These are phyloP conservation scores for Drosophila meridionalis DNA, from an alignment of 2,888 invertebrate species.

Conservation along the genomic window DNA sequence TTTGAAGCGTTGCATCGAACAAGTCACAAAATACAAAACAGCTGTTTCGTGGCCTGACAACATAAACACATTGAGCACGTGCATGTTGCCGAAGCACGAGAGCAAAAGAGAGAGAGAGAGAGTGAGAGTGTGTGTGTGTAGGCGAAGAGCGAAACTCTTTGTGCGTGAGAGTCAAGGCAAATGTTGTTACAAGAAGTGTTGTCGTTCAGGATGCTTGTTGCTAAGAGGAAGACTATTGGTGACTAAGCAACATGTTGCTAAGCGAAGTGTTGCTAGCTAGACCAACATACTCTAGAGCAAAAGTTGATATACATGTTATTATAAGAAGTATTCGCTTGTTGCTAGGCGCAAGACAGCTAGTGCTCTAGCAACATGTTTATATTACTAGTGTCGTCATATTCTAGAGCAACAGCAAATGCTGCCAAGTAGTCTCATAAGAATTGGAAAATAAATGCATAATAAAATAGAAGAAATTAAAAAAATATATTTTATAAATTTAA, in stretches of 20 bases:
- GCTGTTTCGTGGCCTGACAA: constrained; percentile 10
- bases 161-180: constrained; percentile 1
- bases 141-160: not conserved
- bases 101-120: not conserved
- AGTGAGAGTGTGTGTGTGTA: too few relatives aligned
- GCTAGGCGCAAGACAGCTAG: not conserved
- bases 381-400: too few relatives aligned
- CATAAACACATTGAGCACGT: constrained; percentile 7
- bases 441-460: not conserved
- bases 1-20: constrained; percentile 35
- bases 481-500: not conserved
- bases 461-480: not conserved
- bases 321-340: not conserved
- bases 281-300: not conserved
- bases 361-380: not conserved
- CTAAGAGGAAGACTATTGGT: too few relatives aligned
- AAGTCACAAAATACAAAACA: constrained; percentile 22
- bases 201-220: not conserved
- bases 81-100: constrained; percentile 1
- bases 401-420: not conserved
- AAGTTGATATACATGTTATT: constrained; percentile 3
- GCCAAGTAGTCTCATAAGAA: not conserved
- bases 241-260: not conserved
- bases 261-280: not conserved
- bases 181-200: constrained; percentile 1